phyloP scores from a whole-genome alignment of 2,113 vertebrate genomes.

The Chloropsis hardwickii region DNA sequence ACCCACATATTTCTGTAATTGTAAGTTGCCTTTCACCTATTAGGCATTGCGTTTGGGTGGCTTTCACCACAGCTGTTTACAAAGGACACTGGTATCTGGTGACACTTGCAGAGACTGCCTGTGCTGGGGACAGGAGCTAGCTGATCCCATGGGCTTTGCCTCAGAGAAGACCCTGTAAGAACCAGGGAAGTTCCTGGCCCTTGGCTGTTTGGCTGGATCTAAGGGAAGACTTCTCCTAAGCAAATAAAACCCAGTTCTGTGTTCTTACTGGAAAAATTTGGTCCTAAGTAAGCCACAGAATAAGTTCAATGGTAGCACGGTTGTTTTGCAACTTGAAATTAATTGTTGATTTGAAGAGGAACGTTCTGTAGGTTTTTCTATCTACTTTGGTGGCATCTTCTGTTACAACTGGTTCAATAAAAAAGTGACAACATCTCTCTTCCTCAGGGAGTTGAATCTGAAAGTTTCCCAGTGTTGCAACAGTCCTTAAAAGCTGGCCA shows the following conservation, averaged over 20 bases:
- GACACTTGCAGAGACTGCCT: neutral
- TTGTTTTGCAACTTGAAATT: neutral
- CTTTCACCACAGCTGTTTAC: neutral
- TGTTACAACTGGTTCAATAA: neutral
- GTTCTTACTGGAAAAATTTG: neutral
- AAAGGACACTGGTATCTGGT: neutral
- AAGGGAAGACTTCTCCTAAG: neutral
- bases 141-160: neutral
- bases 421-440: neutral
- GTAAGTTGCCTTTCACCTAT: constrained; percentile 71
- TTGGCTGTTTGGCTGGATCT: neutral
- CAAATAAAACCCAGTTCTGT: neutral
- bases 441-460: constrained; percentile 85
- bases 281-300: neutral
- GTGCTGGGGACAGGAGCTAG: neutral
- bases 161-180: neutral
- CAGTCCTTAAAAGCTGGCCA: constrained; percentile 79
- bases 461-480: constrained; percentile 80
- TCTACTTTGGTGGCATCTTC: neutral
- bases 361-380: neutral
- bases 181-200: neutral
- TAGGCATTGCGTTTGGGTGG: neutral
- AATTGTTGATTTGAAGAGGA: neutral
- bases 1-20: constrained; percentile 79
- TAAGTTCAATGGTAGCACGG: neutral